Percentiles rank a stretch among this genome's conserved stretches.
Conservation (phyloP, 2,797 vertebrate genomes). For the Myotis planiceps region DNA sequence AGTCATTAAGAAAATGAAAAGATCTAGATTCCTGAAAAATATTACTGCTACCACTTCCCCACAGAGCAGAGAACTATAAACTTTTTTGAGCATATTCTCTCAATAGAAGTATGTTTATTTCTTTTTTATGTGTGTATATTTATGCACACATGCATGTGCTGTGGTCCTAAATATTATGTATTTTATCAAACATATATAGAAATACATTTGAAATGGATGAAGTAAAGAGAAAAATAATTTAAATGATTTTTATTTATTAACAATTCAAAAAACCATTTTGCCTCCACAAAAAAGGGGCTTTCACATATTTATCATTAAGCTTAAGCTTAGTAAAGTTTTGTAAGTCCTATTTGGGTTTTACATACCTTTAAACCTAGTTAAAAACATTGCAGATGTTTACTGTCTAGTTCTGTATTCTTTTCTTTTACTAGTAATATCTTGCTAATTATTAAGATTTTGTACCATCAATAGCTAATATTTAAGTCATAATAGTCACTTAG, state of each 20-base stretch:
- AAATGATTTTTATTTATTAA: constrained; percentile 23
- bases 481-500: not conserved
- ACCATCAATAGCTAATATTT: not conserved
- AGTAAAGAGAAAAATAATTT: not conserved
- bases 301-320: not conserved
- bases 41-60: not conserved
- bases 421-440: not conserved
- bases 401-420: not conserved
- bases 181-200: not conserved
- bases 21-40: not conserved
- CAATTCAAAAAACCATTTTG: not conserved
- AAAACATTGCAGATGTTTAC: not conserved
- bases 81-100: not conserved
- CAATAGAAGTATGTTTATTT: not conserved
- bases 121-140: not conserved
- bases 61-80: not conserved
- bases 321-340: not conserved
- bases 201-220: not conserved
- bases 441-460: not conserved
- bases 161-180: not conserved
- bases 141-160: not conserved
- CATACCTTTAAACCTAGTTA: not conserved
- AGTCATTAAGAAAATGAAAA: not conserved
- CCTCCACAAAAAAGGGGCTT: not conserved
- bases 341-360: not conserved